A percentile compares a stretch with the other conserved stretches of the same genome.
phyloP scores from a whole-genome alignment of 2,888 invertebrate genomes.

The Diplazon laetatorius region DNA sequence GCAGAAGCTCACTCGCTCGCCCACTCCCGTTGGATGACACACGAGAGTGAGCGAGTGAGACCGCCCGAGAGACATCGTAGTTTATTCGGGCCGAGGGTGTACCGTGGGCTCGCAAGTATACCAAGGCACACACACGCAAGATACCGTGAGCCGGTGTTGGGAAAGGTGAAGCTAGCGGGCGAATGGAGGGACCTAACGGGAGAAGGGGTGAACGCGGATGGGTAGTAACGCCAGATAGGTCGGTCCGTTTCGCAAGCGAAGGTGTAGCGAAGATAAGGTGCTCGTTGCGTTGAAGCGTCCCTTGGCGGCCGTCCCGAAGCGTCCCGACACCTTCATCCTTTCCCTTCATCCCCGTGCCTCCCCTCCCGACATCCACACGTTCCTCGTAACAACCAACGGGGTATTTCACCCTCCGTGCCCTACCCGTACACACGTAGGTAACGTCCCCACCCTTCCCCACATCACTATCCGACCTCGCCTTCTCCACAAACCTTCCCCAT shows the following conservation, averaged over 20 bases:
- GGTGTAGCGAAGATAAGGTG: conserved; percentile 80
- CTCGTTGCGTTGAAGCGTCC: conserved; percentile 81
- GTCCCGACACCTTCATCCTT: conserved; percentile 72
- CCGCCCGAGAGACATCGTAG: conserved; percentile 45
- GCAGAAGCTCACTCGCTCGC: conserved; percentile 46
- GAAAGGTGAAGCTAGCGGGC: conserved; percentile 1
- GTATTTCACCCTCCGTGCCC: conserved; percentile 51
- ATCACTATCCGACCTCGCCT: conserved; percentile 39
- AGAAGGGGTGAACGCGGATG: conserved; percentile 38
- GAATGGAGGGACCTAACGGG: not conserved
- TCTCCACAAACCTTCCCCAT: conserved; percentile 60
- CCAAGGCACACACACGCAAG: conserved; percentile 21
- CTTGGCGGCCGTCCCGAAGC: conserved; percentile 77
- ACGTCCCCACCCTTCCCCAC: conserved; percentile 46
- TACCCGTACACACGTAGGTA: conserved; percentile 36
- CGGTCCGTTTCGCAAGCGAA: conserved; percentile 73
- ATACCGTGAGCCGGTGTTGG: conserved; percentile 25
- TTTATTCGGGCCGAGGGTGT: conserved; percentile 37
- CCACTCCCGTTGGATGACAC: conserved; percentile 22
- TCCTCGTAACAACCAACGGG: conserved; percentile 67
- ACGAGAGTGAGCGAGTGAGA: conserved; percentile 47
- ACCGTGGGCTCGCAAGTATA: conserved; percentile 32
- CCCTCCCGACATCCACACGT: conserved; percentile 34
- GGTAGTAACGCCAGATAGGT: conserved; percentile 74
- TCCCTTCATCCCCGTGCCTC: no score